These are phyloP conservation scores for Notechis scutatus DNA, from an alignment of 2,113 vertebrate species.

Conservation along the genomic window DNA sequence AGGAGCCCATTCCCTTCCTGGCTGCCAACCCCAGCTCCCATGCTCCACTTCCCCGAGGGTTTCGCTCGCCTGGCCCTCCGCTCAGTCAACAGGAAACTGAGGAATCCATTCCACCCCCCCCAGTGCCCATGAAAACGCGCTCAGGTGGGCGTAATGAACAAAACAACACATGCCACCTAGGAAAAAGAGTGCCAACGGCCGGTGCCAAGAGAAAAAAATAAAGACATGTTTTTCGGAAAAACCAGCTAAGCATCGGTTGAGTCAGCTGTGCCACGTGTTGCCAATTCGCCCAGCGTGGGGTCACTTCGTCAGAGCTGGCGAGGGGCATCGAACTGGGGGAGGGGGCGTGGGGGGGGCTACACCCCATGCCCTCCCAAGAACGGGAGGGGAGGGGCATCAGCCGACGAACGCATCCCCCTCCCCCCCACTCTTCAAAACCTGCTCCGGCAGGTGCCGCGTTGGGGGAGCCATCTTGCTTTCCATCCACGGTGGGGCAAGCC, in stretches of 20 bases:
- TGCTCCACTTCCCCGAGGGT: neutral
- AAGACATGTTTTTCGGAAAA: neutral
- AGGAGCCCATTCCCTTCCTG: no score
- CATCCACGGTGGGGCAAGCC: neutral
- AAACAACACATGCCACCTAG: constrained; percentile 12
- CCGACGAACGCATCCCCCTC: neutral
- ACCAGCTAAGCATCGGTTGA: neutral
- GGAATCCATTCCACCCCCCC: neutral
- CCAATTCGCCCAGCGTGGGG: neutral
- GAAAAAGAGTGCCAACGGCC: neutral
- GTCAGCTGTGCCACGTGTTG: neutral
- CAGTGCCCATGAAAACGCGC: neutral
- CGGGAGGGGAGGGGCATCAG: neutral
- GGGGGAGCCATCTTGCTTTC: neutral
- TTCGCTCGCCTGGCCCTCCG: neutral
- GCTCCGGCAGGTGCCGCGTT: neutral
- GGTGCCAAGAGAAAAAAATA: neutral
- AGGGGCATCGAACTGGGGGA: fast-evolving
- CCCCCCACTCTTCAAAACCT: neutral
- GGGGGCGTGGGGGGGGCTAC: no score
- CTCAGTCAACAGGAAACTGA: neutral
- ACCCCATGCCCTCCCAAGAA: neutral
- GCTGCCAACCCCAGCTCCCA: neutral
- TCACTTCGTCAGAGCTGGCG: neutral
- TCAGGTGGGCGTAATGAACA: constrained; percentile 1